Evolutionary conservation across 2,888 invertebrate genomes (phyloP), one percentile per base, ranked within the genome.

Genomic region (Baronia brevicornis): DNA sequence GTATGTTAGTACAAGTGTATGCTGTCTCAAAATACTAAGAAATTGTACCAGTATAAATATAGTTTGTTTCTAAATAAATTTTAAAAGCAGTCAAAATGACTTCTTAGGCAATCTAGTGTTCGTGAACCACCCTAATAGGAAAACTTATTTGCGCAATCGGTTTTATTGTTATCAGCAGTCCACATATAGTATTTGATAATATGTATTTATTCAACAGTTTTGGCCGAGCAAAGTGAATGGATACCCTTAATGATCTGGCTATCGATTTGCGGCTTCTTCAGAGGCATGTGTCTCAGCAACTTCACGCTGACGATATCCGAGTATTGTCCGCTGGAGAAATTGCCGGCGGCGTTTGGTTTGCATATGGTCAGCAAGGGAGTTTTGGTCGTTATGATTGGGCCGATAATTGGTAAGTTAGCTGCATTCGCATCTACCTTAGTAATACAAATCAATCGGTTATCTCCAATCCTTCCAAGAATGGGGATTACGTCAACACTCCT

Each of bases 251-350:
- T 91, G 86, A 49, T 89, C 3, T 90, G 91, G 88, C 70, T 92
- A 38, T 88, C 91, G 0, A 88, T 93, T 33, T 91, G 91, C 60
- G 93, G 93, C 7, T 93, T 93, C 78, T 88, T 92, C 66, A 85
- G 93, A 35, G 93, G 93, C 36, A 89, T 91, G 56, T 91, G 92
- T 7, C 80, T 93, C 24, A 91, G 91, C 48, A 92, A 92, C 70
- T 89, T 92, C 58, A 91, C 91, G 15, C 86, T 92, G 4, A 91
- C 91, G n/a, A 90, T 92, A 46, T 91, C 92, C 0, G 92, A 92
- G 67, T 90, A 90, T 52, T 90, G 90, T 45, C 89, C 91, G 1
- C 60, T 89, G 44, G 91, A 92, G 56, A 91, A 91, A 54, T 63
- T 92, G 40, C 92, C 92, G 0, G 91, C 91, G 3, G 92, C 92